phyloP scores from a whole-genome alignment of 2,113 vertebrate species.

The Nannobrachium achirus region DNA sequence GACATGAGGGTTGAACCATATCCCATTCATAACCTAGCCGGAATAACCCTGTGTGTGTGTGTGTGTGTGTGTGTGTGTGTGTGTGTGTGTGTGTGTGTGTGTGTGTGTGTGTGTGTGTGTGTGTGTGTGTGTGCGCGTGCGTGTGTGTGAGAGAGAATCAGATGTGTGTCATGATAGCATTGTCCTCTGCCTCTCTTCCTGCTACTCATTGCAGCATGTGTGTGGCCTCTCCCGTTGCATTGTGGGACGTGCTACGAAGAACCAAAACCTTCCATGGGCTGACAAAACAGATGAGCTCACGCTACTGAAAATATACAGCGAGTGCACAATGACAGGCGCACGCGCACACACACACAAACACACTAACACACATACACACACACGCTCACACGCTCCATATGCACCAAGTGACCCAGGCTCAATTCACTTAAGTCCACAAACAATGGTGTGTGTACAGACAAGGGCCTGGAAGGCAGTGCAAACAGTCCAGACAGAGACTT shows the following conservation, averaged over 20 bases:
- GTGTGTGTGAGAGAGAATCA: background rate
- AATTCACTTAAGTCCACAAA: constrained; percentile 53
- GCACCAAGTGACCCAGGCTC: constrained; percentile 7
- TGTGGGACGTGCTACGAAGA: constrained; percentile 44
- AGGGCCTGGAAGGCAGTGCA: constrained; percentile 14
- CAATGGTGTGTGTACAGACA: constrained; percentile 15
- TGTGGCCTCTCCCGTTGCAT: constrained; percentile 32
- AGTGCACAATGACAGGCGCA: background rate
- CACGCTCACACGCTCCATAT: background rate
- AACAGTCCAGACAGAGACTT: constrained; percentile 15
- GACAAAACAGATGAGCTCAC: constrained; percentile 54
- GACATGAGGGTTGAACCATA: too few species aligned
- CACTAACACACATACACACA: background rate
- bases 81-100: too few species aligned
- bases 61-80: too few species aligned
- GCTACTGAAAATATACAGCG: constrained; percentile 37
- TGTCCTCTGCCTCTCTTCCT: too few species aligned
- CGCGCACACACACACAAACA: background rate
- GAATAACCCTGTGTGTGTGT: too few species aligned
- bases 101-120: too few species aligned
- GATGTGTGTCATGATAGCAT: constrained; percentile 2
- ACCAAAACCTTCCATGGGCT: constrained; percentile 31
- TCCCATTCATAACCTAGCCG: too few species aligned
- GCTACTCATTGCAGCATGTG: background rate
- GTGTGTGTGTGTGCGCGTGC: background rate